Evolutionary conservation across 2,888 invertebrate genomes (phyloP).

Genomic region (Myopa testacea): DNA sequence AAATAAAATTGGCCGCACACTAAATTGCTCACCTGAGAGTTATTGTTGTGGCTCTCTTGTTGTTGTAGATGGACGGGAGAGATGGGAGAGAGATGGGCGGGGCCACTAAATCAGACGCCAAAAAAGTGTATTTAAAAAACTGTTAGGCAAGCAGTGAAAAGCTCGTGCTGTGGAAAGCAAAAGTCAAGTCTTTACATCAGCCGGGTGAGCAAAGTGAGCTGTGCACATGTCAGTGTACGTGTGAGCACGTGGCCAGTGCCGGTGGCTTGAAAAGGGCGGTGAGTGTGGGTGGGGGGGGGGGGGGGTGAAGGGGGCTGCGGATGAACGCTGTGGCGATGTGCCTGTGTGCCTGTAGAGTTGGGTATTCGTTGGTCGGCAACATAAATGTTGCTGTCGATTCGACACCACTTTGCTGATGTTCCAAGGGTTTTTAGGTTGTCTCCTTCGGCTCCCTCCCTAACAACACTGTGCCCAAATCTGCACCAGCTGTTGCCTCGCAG

Average conservation of each 20-base stretch:
- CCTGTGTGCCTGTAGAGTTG: no score
- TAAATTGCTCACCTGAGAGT: conserved; percentile 62
- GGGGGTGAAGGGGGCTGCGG: background rate
- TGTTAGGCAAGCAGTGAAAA: background rate
- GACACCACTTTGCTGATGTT: no score
- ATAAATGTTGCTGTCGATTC: no score
- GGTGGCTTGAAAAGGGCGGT: background rate
- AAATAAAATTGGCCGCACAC: conserved; percentile 58
- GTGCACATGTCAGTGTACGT: background rate
- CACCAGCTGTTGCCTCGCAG: no score
- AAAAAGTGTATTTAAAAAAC: background rate
- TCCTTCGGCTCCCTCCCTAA: no score
- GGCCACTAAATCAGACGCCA: background rate
- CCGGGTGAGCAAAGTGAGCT: background rate
- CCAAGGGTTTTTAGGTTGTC: no score
- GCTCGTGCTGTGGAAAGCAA: conserved; percentile 4
- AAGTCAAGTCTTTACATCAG: background rate
- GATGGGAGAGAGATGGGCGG: conserved; percentile 2
- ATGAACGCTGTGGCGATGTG: no score
- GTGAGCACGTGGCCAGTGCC: background rate
- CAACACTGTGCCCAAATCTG: no score
- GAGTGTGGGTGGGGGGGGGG: background rate
- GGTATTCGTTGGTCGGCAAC: no score
- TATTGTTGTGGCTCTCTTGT: conserved; percentile 53
- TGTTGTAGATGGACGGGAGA: no score